A percentile compares a stretch with the other conserved stretches of the same genome.
Evolutionary conservation across 2,888 invertebrate genomes (phyloP).

Genomic region (Prosapia bicincta): DNA sequence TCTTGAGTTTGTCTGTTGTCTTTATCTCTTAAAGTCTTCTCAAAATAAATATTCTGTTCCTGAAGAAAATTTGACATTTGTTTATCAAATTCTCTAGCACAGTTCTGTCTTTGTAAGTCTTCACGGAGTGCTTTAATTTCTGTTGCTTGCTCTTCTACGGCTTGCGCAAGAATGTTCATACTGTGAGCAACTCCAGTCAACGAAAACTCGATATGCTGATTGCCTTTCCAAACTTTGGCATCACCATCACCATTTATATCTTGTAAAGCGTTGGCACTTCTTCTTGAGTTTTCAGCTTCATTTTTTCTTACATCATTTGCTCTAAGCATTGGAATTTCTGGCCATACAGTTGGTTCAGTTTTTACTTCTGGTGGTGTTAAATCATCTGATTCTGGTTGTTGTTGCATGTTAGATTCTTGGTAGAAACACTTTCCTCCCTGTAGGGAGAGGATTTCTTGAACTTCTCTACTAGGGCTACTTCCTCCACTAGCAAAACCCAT

Average conservation of each 20-base stretch:
- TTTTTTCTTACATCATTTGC: constrained; percentile 15
- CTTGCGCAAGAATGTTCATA: constrained; percentile 11
- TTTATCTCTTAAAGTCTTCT: constrained; percentile 12
- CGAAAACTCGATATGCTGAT: constrained; percentile 12
- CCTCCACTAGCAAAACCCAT: constrained; percentile 63
- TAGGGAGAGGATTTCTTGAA: constrained; percentile 78
- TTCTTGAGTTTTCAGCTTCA: constrained; percentile 14
- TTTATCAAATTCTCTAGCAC: constrained; percentile 24
- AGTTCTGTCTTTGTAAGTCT: constrained; percentile 16
- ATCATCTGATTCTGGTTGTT: constrained; percentile 15
- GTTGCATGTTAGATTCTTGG: constrained; percentile 21
- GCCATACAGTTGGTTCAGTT: constrained; percentile 14
- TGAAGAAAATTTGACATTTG: constrained; percentile 11
- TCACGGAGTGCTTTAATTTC: constrained; percentile 19
- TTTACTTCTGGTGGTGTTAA: constrained; percentile 11
- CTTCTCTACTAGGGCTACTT: constrained; percentile 86
- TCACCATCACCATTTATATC: constrained; percentile 11
- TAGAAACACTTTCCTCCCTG: constrained; percentile 43
- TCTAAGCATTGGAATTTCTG: constrained; percentile 20
- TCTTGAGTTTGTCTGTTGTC: constrained; percentile 49
- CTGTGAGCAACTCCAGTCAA: constrained; percentile 6
- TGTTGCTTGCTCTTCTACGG: constrained; percentile 16
- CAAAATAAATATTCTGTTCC: constrained; percentile 17
- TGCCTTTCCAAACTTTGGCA: constrained; percentile 11
- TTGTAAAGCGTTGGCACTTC: constrained; percentile 4